Evolutionary conservation across 2,888 invertebrate genomes (phyloP).

Genomic region (Meandrusa payeni): DNA sequence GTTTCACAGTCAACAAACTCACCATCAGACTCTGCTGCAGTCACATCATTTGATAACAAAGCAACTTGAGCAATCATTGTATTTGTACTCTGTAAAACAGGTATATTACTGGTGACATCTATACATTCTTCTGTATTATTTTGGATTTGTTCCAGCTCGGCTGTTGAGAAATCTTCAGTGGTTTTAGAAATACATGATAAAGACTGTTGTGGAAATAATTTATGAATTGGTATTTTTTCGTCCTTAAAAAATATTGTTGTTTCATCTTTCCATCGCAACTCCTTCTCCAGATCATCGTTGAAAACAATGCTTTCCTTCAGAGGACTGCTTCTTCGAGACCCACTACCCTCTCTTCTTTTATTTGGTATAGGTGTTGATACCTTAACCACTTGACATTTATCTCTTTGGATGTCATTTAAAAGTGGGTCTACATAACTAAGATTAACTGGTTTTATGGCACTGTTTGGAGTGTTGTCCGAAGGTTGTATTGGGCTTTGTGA

Average conservation of each 20-base stretch:
- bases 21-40: conserved; percentile 58
- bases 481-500: conserved; percentile 66
- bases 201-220: conserved; percentile 47
- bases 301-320: conserved; percentile 64
- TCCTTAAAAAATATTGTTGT: conserved; percentile 60
- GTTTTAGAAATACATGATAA: conserved; percentile 20
- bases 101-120: conserved; percentile 61
- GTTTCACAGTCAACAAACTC: conserved; percentile 73
- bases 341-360: conserved; percentile 42
- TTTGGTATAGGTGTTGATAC: conserved; percentile 60
- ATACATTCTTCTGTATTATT: conserved; percentile 56
- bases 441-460: conserved; percentile 24
- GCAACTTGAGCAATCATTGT: conserved; percentile 35
- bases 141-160: conserved; percentile 25
- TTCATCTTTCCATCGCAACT: conserved; percentile 70
- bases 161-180: conserved; percentile 11
- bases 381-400: conserved; percentile 30
- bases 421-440: conserved; percentile 29
- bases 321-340: conserved; percentile 55
- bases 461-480: conserved; percentile 37
- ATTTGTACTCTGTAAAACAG: conserved; percentile 39
- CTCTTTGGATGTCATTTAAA: conserved; percentile 20
- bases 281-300: conserved; percentile 66
- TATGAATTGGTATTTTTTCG: conserved; percentile 66
- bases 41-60: conserved; percentile 30